phyloP scores from a whole-genome alignment of 2,797 vertebrate genomes.

The Novumbra hubbsi region DNA sequence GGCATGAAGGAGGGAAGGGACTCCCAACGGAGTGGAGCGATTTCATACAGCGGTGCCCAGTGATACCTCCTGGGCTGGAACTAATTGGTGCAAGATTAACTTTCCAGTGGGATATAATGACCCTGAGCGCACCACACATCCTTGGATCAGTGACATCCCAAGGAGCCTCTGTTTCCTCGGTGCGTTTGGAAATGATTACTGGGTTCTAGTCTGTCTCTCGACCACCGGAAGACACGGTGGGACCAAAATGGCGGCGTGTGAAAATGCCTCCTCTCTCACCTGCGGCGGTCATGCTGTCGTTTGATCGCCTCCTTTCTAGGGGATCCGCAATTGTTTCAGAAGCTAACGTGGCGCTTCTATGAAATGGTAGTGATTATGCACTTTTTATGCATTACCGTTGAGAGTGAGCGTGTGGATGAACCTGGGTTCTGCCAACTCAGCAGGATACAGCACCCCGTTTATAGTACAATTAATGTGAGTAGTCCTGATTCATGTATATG shows the following conservation, averaged over 20 bases:
- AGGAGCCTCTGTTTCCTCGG: constrained; percentile 40
- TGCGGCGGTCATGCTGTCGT: background rate
- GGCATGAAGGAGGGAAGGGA: constrained; percentile 28
- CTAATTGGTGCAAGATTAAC: constrained; percentile 81
- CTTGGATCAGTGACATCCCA: constrained; percentile 63
- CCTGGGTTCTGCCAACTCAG: background rate
- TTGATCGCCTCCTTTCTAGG: background rate
- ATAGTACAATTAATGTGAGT: background rate
- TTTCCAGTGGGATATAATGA: constrained; percentile 75
- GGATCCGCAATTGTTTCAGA: background rate
- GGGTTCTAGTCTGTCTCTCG: constrained; percentile 57
- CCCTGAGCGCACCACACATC: constrained; percentile 65
- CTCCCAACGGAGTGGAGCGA: constrained; percentile 27
- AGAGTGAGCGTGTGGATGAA: background rate
- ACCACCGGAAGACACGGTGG: constrained; percentile 35
- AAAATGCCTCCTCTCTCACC: constrained; percentile 14
- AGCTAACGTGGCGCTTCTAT: background rate
- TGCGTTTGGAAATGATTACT: constrained; percentile 60
- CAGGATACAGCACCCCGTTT: background rate
- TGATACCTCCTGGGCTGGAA: constrained; percentile 74
- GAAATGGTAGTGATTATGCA: background rate
- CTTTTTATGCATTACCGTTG: background rate
- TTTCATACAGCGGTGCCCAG: constrained; percentile 63
- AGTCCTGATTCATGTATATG: background rate
- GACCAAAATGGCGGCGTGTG: constrained; percentile 45